Evolutionary conservation across 2,888 invertebrate species (phyloP), one percentile per base, ranked within the genome.

Genomic region (Microdon myrmicae): DNA sequence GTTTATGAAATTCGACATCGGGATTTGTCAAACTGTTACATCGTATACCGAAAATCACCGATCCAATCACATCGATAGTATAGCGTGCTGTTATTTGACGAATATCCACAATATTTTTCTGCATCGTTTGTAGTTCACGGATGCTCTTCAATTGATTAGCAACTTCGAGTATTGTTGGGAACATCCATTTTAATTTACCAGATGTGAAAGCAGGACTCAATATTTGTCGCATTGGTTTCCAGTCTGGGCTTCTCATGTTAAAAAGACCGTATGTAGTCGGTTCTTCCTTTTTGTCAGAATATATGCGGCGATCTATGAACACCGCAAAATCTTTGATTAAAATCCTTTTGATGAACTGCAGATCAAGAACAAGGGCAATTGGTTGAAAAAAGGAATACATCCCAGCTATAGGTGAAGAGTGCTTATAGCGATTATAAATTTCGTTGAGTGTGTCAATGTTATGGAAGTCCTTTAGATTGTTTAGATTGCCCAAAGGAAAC

Each of bases 121-220:
- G 10, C 0, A 14, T 2, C 0, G 38, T 26, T 3, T 59, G 38
- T 1, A 43, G 22, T n/a, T n/a, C n/a, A n/a, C n/a, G n/a, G 2
- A 69, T 58, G 2, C 20, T 4, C 0, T 69, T 44, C 12, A 74
- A 51, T 19, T 72, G 66, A 3, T 68, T 44, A 0, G 75, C 73
- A 22, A 80, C 79, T 0, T 68, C 64, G 0, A 71, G 54, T 6
- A 82, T 67, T 0, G 75, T 74, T 5, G 71, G 71, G 44, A 81
- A 81, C 81, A 83, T 81, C 6, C 71, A 73, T 58, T 81, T 83
- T 72, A 83, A 81, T 70, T 82, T 83, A 2, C 81, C 81, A 0
- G 81, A 79, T 0, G 82, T 81, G 51, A 83, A 83, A 0, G 81
- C 81, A 1, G 83, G 81, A 2, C 81, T 76, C 1, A 83, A 59